phyloP scores from a whole-genome alignment of 1,140 invertebrate genomes.

The Macrobrachium nipponense region DNA sequence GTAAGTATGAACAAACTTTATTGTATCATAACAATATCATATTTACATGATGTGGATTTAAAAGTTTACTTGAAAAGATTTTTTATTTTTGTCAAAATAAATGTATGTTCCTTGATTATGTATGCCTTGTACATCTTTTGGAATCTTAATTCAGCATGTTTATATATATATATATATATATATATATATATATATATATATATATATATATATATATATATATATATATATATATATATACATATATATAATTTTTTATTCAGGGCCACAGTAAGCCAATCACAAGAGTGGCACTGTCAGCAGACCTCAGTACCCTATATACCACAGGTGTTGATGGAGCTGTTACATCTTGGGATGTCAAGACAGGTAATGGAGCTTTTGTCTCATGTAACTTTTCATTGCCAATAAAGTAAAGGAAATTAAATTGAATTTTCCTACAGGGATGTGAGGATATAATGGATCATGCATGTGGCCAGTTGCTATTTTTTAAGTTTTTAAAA shows the following conservation, averaged over 20 bases:
- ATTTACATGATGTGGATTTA: neutral
- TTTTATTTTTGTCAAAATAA: too few relatives aligned
- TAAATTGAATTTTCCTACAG: neutral
- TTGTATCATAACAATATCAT: too few relatives aligned
- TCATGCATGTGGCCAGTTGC: too few relatives aligned
- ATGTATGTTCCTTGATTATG: too few relatives aligned
- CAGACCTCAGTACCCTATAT: conserved; percentile 83
- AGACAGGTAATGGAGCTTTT: conserved; percentile 68
- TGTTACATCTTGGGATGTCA: conserved; percentile 88
- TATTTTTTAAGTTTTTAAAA: too few relatives aligned
- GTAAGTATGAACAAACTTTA: too few relatives aligned
- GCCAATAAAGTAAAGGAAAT: neutral
- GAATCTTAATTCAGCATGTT: too few relatives aligned
- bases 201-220: too few relatives aligned
- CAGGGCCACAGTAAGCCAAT: conserved; percentile 98
- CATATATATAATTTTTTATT: conserved; percentile 26
- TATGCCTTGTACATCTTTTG: too few relatives aligned
- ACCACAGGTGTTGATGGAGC: conserved; percentile 94
- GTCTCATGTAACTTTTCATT: neutral
- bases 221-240: too few relatives aligned
- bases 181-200: too few relatives aligned
- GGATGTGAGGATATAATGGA: neutral
- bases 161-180: too few relatives aligned
- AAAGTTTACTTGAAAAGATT: neutral
- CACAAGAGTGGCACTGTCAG: conserved; percentile 86